Conservation (phyloP, 2,888 invertebrate species). For the Matsumyia berberina region DNA sequence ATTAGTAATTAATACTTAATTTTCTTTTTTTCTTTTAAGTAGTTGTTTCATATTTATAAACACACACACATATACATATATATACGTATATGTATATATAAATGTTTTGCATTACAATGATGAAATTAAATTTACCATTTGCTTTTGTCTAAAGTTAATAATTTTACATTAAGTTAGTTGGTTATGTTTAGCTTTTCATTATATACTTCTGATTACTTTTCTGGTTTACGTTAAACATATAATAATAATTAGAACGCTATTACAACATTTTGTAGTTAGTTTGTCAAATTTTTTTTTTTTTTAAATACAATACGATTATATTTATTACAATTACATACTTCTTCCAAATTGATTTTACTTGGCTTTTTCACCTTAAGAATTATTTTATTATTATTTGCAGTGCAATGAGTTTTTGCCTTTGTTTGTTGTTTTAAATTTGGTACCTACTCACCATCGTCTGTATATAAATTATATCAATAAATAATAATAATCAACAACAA, state of each 20-base stretch:
- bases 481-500: constrained; percentile 62
- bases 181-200: constrained; percentile 54
- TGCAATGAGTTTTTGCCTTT: constrained; percentile 45
- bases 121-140: constrained; percentile 67
- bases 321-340: constrained; percentile 32
- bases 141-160: constrained; percentile 46
- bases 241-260: constrained; percentile 67
- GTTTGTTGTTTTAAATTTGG: constrained; percentile 44
- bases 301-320: constrained; percentile 52
- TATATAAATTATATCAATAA: constrained; percentile 61
- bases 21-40: constrained; percentile 56
- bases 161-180: constrained; percentile 65
- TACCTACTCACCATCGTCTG: constrained; percentile 42
- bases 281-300: constrained; percentile 49
- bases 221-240: constrained; percentile 54
- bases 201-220: constrained; percentile 57
- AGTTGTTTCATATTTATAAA: constrained; percentile 39
- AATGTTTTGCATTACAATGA: constrained; percentile 52
- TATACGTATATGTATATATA: constrained; percentile 28
- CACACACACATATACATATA: constrained; percentile 20
- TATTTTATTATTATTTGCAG: constrained; percentile 41
- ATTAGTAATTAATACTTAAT: constrained; percentile 62
- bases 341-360: constrained; percentile 48
- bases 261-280: constrained; percentile 74
- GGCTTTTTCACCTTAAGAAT: constrained; percentile 18